Evolutionary conservation across 2,888 invertebrate species (phyloP), one percentile per base, ranked within the genome.

Genomic region (Dasypolia templi): DNA sequence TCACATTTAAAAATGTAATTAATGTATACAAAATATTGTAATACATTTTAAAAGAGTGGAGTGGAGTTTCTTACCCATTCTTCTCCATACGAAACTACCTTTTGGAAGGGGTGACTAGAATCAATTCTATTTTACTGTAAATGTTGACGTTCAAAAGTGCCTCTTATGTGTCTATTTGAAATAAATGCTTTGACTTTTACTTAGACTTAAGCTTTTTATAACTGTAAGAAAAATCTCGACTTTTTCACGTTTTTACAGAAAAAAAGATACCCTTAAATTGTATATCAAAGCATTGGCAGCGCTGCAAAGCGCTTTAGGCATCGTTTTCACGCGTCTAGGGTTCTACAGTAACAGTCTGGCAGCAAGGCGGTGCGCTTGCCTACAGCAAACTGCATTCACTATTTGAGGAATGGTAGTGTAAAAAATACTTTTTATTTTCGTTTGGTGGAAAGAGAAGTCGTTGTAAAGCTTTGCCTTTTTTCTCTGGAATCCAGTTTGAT

Each of bases 401-500:
- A 84, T 80, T 84, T 74, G 67, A 69, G 81, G 75, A 80, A 49
- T 73, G 67, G 56, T 51, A n/a, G 26, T 32, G 83, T 53, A 35
- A 39, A 61, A 79, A 61, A 56, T 35, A 53, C 49, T 80, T 84
- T 79, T 79, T 83, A 61, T 83, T 78, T 69, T n/a, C n/a, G 26
- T 76, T 82, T 59, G n/a, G 14, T 26, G 11, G 53, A 14, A 51
- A 65, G 32, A 55, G 64, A 78, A 70, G 65, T 70, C 22, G 59
- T n/a, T 70, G 55, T n/a, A 44, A 26, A 61, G n/a, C 6, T 59
- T 32, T 35, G 12, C 4, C 0, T 26, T 63, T 58, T 53, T 55
- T n/a, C 11, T 46, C 1, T 12, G 11, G 32, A 7, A 26, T 39
- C 6, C 19, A 22, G 2, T 59, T 71, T n/a, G 0, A 44, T 35